Conservation (phyloP, 53 echinoderm and acorn worm genomes). For the Arbacia lixula region DNA sequence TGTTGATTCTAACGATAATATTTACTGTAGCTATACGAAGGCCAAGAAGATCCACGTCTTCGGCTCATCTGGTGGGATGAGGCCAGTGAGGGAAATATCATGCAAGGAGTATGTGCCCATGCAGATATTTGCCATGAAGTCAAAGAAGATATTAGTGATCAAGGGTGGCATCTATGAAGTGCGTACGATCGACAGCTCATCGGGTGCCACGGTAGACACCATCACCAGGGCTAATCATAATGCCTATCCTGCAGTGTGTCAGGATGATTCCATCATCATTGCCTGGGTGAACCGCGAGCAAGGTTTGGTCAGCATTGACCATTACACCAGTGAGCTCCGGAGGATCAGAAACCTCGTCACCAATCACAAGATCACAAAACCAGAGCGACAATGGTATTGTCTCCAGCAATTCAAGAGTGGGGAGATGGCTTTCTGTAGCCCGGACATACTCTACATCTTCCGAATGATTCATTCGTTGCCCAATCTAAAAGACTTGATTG, state of each 20-base stretch:
- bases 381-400: not conserved
- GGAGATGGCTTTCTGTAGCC: slow-evolving; percentile 32
- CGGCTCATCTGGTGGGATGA: slow-evolving; percentile 1
- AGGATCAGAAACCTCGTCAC: not conserved
- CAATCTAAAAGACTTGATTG: too few relatives aligned
- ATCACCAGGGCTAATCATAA: not conserved
- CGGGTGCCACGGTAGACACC: not conserved
- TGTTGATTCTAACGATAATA: not conserved
- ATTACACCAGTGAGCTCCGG: slow-evolving; percentile 14
- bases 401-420: slow-evolving; percentile 14
- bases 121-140: slow-evolving; percentile 13
- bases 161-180: not conserved
- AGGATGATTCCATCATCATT: slow-evolving; percentile 27
- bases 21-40: not conserved
- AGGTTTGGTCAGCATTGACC: not conserved
- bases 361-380: not conserved
- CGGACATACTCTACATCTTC: slow-evolving; percentile 16
- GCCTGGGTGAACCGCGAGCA: slow-evolving; percentile 23
- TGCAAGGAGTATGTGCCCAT: not conserved
- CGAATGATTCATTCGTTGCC: too few relatives aligned
- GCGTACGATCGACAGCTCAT: not conserved
- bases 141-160: not conserved
- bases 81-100: slow-evolving; percentile 1
- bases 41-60: slow-evolving; percentile 4
- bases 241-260: not conserved